These are phyloP conservation scores for Cheilosia soror DNA, from an alignment of 2,888 invertebrate genomes.

Conservation along the genomic window DNA sequence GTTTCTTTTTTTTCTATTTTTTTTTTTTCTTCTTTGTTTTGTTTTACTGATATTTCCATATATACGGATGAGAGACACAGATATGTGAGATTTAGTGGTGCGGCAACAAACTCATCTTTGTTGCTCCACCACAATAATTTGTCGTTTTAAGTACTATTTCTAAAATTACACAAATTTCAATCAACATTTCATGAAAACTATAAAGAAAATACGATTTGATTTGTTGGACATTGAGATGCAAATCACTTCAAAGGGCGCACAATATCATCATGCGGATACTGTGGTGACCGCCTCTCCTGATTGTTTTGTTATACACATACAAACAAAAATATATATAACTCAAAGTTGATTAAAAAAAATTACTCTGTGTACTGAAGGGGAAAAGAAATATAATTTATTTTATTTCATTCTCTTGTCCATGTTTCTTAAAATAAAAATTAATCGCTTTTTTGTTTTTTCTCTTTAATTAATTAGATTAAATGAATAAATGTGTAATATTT, in stretches of 20 bases:
- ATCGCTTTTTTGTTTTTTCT: background rate
- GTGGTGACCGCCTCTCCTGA: conserved; percentile 1
- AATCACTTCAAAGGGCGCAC: conserved; percentile 49
- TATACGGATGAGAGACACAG: conserved; percentile 57
- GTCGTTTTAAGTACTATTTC: conserved; percentile 65
- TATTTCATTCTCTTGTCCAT: conserved; percentile 32
- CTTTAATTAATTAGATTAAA: conserved; percentile 44
- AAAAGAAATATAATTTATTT: conserved; percentile 25
- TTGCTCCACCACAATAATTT: conserved; percentile 27
- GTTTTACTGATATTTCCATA: conserved; percentile 47
- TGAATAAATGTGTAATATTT: conserved; percentile 47
- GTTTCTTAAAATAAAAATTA: conserved; percentile 26
- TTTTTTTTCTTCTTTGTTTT: conserved; percentile 3
- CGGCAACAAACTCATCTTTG: conserved; percentile 26
- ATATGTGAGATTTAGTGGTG: conserved; percentile 62
- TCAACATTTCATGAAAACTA: conserved; percentile 27
- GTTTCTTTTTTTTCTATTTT: conserved; percentile 7
- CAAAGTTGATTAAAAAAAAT: conserved; percentile 17
- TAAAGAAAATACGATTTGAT: conserved; percentile 46
- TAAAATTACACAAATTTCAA: conserved; percentile 58
- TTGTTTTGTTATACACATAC: conserved; percentile 51
- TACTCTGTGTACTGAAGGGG: conserved; percentile 15
- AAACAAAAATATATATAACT: conserved; percentile 7
- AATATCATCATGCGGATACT: conserved; percentile 2
- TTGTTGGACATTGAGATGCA: conserved; percentile 69